Conservation (phyloP, 2,797 vertebrate species). For the Gymnothorax javanicus region DNA sequence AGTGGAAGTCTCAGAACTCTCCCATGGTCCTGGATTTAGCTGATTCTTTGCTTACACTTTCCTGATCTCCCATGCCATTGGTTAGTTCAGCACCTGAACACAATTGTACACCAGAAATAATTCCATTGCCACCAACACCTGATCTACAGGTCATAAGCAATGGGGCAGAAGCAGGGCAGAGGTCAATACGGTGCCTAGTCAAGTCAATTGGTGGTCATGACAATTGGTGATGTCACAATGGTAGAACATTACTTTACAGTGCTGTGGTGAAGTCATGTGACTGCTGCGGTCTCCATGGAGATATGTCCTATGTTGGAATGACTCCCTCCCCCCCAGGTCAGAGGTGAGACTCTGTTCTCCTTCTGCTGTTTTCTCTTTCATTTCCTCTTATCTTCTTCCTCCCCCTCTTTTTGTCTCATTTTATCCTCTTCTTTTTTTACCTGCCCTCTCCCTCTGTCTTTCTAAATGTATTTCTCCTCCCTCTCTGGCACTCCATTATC, state of each 20-base stretch:
- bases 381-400: neutral
- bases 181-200: no score
- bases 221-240: no score
- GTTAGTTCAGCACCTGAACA: neutral
- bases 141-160: neutral
- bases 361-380: neutral
- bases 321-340: neutral
- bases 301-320: neutral
- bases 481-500: slow-evolving; percentile 22
- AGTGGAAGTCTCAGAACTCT: neutral
- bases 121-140: neutral
- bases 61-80: neutral
- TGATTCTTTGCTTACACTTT: neutral
- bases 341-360: neutral
- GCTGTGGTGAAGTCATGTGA: neutral
- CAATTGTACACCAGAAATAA: neutral
- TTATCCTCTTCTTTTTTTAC: slow-evolving; percentile 10
- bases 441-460: slow-evolving; percentile 14
- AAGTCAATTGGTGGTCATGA: no score
- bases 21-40: no score
- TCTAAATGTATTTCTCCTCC: slow-evolving; percentile 2
- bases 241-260: neutral
- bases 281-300: neutral
- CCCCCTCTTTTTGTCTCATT: neutral
- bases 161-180: neutral